Base-by-base conservation (phyloP, 2,888 invertebrate species). In the Macrostomum cliftonense region DNA sequence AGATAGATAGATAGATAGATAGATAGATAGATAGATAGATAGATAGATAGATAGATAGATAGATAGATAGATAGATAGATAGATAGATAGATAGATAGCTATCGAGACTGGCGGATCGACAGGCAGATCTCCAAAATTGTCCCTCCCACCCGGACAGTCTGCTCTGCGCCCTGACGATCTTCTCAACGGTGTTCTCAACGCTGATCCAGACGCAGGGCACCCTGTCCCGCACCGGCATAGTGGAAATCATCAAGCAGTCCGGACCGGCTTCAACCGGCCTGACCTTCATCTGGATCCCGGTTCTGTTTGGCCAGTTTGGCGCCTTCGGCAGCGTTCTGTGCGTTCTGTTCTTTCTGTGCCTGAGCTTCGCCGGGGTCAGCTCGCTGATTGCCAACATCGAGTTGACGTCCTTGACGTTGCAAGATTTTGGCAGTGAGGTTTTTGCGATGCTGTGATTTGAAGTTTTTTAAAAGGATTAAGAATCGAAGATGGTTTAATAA, bases 191-290 rank as follows among this genome's bases (percentile, higher is more conserved):
- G 9, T 65, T 63, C 52, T 59, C 62, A 1, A 55, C 60, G 0
- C 50, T 63, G 21, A 39, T 38, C 13, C 9, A 16, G 14, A 57
- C 59, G 21, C 9, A 49, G 7, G 52, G 54, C 46, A 54, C 43
- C 16, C 37, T 17, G 40, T 46, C 37, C 11, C 44, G 52, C 20
- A 53, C 55, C 1, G 43, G 43, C 12, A 50, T 56, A 11, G 50
- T 64, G 7, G 52, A 53, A 12, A 57, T 64, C 5, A 52, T 64
- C 43, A 57, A 61, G 45, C 58, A 57, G 49, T 60, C 61, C 21
- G 65, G 65, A 1, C 64, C 64, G 1, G 65, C 59, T 11, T 60
- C 62, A 39, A 64, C 65, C 0, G 65, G 65, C 1, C 55, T 65
- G 12, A 61, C 64, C 2, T 65, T 65, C 49, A 63, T 64, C 39